phyloP scores from a whole-genome alignment of 1,140 invertebrate species.

The Odontomachus brunneus region DNA sequence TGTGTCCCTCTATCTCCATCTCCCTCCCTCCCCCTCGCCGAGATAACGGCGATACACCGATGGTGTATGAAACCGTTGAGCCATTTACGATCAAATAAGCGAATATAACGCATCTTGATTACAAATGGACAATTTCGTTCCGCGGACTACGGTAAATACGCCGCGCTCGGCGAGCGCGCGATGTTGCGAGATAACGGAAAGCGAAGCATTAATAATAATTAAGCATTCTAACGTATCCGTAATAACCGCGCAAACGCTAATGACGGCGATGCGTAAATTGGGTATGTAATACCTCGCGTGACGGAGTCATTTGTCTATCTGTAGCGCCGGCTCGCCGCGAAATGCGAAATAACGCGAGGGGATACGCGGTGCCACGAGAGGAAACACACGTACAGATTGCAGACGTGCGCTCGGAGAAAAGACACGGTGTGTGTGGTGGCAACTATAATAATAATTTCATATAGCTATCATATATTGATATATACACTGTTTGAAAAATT shows the following conservation, averaged over 20 bases:
- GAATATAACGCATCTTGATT: constrained; percentile 53
- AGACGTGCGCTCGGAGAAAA: no score
- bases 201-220: constrained; percentile 56
- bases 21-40: not conserved
- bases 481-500: no score
- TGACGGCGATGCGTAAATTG: constrained; percentile 53
- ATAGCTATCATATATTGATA: no score
- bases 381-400: no score
- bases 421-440: no score
- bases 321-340: not conserved
- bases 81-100: constrained; percentile 54
- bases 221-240: constrained; percentile 50
- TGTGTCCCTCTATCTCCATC: no score
- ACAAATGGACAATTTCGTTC: constrained; percentile 41
- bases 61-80: constrained; percentile 48
- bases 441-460: no score
- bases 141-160: constrained; percentile 33
- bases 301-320: constrained; percentile 28
- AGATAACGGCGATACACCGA: constrained; percentile 34
- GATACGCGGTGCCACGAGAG: not conserved
- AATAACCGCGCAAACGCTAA: constrained; percentile 42
- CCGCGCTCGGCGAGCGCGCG: not conserved
- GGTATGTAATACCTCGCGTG: constrained; percentile 29
- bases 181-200: constrained; percentile 17
- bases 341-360: not conserved